Percentiles rank a stretch among this genome's conserved stretches.
phyloP scores from a whole-genome alignment of 2,113 vertebrate genomes.

The Dicrurus megarhynchus region DNA sequence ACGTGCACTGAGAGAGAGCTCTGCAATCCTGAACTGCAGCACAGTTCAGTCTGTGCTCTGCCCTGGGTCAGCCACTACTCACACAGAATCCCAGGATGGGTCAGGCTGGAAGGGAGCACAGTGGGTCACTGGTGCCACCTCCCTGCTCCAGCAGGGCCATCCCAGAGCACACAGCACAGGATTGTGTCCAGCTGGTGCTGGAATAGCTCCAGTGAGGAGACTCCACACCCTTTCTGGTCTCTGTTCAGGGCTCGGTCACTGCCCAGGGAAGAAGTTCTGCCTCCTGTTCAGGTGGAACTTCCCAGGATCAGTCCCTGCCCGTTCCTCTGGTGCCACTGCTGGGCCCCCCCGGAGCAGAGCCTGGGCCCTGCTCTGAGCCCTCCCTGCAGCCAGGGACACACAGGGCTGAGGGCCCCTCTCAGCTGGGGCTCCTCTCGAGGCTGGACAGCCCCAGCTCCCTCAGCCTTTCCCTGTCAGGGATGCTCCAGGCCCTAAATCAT shows the following conservation, averaged over 20 bases:
- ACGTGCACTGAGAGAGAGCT: fast-evolving
- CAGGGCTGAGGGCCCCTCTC: background rate
- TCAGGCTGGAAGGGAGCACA: background rate
- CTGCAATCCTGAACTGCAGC: background rate
- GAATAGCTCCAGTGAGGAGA: background rate
- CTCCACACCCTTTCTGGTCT: background rate
- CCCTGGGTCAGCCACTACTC: background rate
- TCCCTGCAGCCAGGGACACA: background rate
- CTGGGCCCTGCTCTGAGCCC: background rate
- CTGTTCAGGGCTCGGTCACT: fast-evolving
- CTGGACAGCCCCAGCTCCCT: background rate
- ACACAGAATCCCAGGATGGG: background rate
- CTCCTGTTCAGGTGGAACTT: background rate
- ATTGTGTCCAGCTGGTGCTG: fast-evolving
- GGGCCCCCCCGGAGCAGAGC: background rate
- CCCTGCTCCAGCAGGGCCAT: background rate
- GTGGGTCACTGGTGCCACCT: background rate
- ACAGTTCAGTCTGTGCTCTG: background rate
- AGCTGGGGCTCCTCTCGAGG: background rate
- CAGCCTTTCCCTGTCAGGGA: background rate
- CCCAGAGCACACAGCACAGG: background rate
- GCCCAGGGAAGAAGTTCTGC: background rate
- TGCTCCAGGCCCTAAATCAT: background rate
- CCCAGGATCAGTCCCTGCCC: background rate
- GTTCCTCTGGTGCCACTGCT: background rate